A percentile compares a stretch with the other conserved stretches of the same genome.
phyloP scores from a whole-genome alignment of 2,113 vertebrate genomes.

The Mustela lutreola region DNA sequence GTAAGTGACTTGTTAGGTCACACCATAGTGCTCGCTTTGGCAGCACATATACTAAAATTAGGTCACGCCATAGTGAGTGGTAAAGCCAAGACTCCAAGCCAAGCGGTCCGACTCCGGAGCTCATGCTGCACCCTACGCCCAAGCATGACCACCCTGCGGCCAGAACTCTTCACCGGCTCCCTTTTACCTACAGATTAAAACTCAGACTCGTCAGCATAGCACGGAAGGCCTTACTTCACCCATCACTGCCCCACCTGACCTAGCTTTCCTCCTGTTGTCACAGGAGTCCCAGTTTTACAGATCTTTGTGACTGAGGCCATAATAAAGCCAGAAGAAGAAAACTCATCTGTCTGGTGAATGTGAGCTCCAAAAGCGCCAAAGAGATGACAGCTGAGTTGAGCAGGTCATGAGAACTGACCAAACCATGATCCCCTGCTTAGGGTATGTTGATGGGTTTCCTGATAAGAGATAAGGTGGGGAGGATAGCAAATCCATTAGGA shows the following conservation, averaged over 20 bases:
- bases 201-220: neutral
- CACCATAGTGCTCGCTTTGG: too few relatives aligned
- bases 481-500: neutral
- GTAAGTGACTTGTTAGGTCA: neutral
- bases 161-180: neutral
- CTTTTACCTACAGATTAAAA: neutral
- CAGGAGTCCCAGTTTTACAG: neutral
- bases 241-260: neutral
- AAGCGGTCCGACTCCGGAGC: neutral
- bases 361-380: neutral
- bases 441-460: neutral
- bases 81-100: neutral
- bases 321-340: constrained; percentile 17
- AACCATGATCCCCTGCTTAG: neutral
- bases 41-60: neutral
- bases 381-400: neutral
- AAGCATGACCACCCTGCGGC: neutral
- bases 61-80: neutral
- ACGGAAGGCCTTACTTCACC: neutral
- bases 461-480: neutral
- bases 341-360: neutral
- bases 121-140: neutral
- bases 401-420: neutral
- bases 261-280: neutral
- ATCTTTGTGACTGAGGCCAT: neutral